A percentile compares a stretch with the other conserved stretches of the same genome.
Conservation (phyloP, 2,888 invertebrate species). For the Steinernema scapterisci region DNA sequence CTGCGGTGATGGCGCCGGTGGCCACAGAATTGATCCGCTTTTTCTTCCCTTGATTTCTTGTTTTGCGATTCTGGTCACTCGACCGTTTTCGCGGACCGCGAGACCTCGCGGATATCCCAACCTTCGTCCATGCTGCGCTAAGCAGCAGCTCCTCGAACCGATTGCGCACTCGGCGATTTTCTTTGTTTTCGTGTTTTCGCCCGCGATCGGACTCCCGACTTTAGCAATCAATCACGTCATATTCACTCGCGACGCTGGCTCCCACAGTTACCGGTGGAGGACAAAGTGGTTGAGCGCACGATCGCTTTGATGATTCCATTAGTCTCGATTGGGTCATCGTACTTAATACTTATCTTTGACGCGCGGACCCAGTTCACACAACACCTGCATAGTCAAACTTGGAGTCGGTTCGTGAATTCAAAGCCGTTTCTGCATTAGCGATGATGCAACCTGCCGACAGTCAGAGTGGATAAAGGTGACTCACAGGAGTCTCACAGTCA, state of each 20-base stretch:
- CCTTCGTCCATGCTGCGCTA: neutral
- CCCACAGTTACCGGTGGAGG: conserved; percentile 1
- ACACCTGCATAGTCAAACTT: neutral
- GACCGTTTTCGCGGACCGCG: neutral
- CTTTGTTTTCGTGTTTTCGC: neutral
- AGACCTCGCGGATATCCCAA: neutral
- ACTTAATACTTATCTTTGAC: conserved; percentile 25
- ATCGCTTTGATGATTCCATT: conserved; percentile 28
- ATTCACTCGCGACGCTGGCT: neutral
- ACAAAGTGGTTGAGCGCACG: conserved; percentile 10
- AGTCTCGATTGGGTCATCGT: conserved; percentile 28
- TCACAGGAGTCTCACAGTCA: too few species aligned
- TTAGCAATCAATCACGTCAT: conserved; percentile 7
- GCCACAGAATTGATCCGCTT: conserved; percentile 21
- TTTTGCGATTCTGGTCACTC: conserved; percentile 9
- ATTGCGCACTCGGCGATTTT: neutral
- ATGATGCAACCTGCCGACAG: too few species aligned
- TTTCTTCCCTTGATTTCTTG: conserved; percentile 3
- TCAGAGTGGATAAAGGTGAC: too few species aligned
- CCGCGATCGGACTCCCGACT: neutral
- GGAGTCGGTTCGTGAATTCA: neutral
- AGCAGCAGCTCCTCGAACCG: neutral
- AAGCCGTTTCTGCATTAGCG: too few species aligned
- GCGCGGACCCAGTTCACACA: conserved; percentile 11
- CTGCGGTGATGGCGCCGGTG: conserved; percentile 31